Evolutionary conservation across 2,888 invertebrate genomes (phyloP).

Genomic region (Yponomeuta cagnagella): DNA sequence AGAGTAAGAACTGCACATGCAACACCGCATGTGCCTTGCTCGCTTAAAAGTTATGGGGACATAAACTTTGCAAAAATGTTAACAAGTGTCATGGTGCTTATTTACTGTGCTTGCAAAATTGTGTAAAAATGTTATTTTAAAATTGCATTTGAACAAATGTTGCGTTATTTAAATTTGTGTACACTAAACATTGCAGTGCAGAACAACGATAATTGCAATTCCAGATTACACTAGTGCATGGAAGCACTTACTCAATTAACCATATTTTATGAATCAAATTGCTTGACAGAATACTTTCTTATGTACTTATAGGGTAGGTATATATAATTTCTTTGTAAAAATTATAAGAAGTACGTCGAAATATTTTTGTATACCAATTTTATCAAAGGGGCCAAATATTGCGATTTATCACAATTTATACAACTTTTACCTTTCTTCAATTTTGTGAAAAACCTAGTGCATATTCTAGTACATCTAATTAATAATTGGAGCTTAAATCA

Average conservation of each 20-base stretch:
- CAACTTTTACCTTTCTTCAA: constrained; percentile 25
- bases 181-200: constrained; percentile 3
- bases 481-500: constrained; percentile 63
- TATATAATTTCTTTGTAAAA: constrained; percentile 6
- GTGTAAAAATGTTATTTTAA: background rate
- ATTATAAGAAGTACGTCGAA: background rate
- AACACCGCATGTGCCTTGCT: background rate
- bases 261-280: background rate
- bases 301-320: background rate
- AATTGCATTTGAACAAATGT: constrained; percentile 11
- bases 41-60: background rate
- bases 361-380: constrained; percentile 46
- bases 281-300: background rate
- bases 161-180: background rate
- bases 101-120: constrained; percentile 7
- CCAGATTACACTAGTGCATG: background rate
- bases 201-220: background rate
- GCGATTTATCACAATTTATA: constrained; percentile 42
- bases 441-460: constrained; percentile 62
- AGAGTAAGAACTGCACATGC: background rate
- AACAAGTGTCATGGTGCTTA: background rate
- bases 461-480: constrained; percentile 44
- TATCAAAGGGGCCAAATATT: constrained; percentile 55
- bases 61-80: background rate
- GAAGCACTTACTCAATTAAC: background rate